A percentile compares a stretch with the other conserved stretches of the same genome.
These are phyloP conservation scores for Emydoidea blandingii DNA, from an alignment of 2,797 vertebrate genomes.

Conservation along the genomic window DNA sequence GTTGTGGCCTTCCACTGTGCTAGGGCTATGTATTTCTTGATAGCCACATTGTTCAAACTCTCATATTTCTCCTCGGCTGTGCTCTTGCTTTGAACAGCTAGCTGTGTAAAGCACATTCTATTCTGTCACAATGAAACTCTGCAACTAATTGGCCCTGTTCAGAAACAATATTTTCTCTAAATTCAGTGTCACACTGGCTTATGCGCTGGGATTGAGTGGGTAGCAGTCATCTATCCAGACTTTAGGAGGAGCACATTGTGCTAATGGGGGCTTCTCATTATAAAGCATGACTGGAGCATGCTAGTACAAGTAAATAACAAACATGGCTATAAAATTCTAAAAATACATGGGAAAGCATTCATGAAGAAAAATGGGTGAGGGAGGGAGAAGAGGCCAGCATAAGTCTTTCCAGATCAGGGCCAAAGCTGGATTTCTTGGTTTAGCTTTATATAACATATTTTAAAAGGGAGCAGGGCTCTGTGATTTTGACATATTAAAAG, in stretches of 20 bases:
- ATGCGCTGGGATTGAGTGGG: background rate
- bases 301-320: background rate
- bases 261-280: background rate
- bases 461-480: background rate
- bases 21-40: background rate
- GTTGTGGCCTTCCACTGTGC: background rate
- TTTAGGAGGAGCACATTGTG: constrained; percentile 11
- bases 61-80: background rate
- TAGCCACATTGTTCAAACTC: background rate
- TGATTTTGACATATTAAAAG: background rate
- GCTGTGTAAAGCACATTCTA: background rate
- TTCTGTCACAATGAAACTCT: background rate
- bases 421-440: background rate
- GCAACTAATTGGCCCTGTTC: background rate
- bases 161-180: background rate
- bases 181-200: background rate
- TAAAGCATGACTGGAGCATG: constrained; percentile 1
- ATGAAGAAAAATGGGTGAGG: background rate
- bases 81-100: background rate
- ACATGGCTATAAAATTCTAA: background rate
- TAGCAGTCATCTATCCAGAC: background rate
- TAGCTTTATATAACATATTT: background rate
- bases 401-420: background rate
- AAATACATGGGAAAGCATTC: background rate
- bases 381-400: background rate